Base-by-base conservation (phyloP, 2,797 vertebrate genomes). In the Brotula barbata region DNA sequence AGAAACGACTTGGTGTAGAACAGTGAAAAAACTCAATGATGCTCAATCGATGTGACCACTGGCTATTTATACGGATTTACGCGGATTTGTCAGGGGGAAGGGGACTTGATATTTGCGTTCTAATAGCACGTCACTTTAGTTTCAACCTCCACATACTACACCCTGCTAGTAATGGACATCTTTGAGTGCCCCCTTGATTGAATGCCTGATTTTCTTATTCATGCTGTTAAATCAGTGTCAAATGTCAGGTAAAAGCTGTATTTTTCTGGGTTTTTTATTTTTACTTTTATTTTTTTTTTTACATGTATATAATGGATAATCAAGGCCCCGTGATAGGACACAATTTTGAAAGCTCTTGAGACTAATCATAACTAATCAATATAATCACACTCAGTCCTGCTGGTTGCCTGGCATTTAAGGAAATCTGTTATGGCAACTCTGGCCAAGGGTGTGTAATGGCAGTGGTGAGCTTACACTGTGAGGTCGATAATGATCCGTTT, bases 21-120 rank as follows among this genome's bases (percentile, higher is more conserved):
- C 85, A 85, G 81, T 85, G 83, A 88, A 88, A 88, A 89, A 83
- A 81, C 82, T 80, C 71, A 64, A 77, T 64, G 78, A 84, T 83
- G 72, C 84, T 78, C 86, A 88, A 91, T 92, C 89, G 90, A 88
- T 91, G 83, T 68, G 65, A 81, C 81, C 85, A 82, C 71, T 69
- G 79, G 78, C 75, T 74, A 86, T 85, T 89, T 76, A 82, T 82
- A 88, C 42, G 60, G 49, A 75, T 84, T 78, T 79, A 71, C 70
- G 76, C 68, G 48, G 70, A 76, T 85, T 76, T 64, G 19, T 68
- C 42, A 41, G 43, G 61, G 59, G 34, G 43, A 58, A 48, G 51
- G 50, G 34, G 42, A 43, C 54, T 44, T n/a, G 40, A 55, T 69
- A 77, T 71, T 58, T 45, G 19, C 39, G 49, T 77, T 80, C 65